phyloP scores from a whole-genome alignment of 2,113 vertebrate genomes.

The Dasyurus viverrinus region DNA sequence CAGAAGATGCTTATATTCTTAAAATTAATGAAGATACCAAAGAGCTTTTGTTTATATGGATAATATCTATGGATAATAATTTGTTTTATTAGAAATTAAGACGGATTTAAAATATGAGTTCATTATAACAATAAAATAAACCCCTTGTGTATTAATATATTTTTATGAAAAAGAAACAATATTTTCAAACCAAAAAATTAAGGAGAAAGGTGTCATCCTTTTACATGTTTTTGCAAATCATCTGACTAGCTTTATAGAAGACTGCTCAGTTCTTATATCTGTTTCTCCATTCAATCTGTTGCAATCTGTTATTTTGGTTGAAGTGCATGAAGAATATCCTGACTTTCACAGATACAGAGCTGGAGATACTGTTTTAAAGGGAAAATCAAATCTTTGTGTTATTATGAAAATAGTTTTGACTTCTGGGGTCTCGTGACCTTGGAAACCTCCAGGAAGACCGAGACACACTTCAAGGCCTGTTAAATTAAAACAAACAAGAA shows the following conservation, averaged over 20 bases:
- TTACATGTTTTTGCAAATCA: neutral
- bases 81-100: neutral
- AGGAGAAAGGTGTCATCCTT: neutral
- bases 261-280: neutral
- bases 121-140: neutral
- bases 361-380: neutral
- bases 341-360: neutral
- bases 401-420: neutral
- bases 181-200: neutral
- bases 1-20: neutral
- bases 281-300: neutral
- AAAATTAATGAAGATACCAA: neutral
- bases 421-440: neutral
- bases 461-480: neutral
- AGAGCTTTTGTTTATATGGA: neutral
- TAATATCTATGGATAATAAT: neutral
- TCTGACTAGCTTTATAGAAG: neutral
- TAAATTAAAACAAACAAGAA: neutral
- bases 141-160: neutral
- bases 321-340: neutral
- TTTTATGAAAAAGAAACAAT: neutral
- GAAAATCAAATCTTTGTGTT: neutral
- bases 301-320: neutral
- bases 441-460: no score
- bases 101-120: neutral